These are phyloP conservation scores for Microctonus hyperodae DNA, from an alignment of 2,888 invertebrate species.

Conservation along the genomic window DNA sequence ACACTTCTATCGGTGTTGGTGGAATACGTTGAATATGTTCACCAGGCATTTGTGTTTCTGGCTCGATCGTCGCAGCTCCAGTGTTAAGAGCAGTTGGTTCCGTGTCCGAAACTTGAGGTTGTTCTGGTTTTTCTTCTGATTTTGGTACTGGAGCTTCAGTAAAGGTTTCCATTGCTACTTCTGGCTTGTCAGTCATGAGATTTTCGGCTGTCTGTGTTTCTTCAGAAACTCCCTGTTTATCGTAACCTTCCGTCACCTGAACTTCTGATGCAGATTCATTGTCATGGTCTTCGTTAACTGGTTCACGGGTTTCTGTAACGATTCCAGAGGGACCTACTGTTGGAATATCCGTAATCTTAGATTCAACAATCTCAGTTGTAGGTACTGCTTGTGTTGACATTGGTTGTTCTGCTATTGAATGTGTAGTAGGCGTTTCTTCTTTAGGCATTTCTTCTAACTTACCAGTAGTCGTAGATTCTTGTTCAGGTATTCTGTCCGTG, in stretches of 20 bases:
- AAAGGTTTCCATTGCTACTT: constrained; percentile 26
- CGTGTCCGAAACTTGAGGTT: background rate
- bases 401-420: constrained; percentile 30
- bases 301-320: constrained; percentile 46
- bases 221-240: constrained; percentile 27
- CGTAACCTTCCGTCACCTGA: constrained; percentile 46
- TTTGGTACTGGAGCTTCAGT: background rate
- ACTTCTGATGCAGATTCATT: constrained; percentile 45
- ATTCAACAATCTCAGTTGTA: constrained; percentile 24
- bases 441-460: constrained; percentile 11
- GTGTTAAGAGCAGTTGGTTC: background rate
- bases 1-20: background rate
- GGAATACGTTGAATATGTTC: constrained; percentile 14
- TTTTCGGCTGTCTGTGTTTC: constrained; percentile 43
- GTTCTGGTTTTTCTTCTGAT: constrained; percentile 12
- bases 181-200: constrained; percentile 46
- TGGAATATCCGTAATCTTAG: constrained; percentile 37
- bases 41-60: constrained; percentile 11
- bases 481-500: constrained; percentile 7
- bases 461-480: constrained; percentile 13
- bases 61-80: background rate
- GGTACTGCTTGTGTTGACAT: constrained; percentile 28
- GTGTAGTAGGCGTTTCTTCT: constrained; percentile 28
- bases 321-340: constrained; percentile 50
- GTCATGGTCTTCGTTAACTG: constrained; percentile 55